These are phyloP conservation scores for Panthera uncia DNA, from an alignment of 2,113 vertebrate species.

Conservation along the genomic window DNA sequence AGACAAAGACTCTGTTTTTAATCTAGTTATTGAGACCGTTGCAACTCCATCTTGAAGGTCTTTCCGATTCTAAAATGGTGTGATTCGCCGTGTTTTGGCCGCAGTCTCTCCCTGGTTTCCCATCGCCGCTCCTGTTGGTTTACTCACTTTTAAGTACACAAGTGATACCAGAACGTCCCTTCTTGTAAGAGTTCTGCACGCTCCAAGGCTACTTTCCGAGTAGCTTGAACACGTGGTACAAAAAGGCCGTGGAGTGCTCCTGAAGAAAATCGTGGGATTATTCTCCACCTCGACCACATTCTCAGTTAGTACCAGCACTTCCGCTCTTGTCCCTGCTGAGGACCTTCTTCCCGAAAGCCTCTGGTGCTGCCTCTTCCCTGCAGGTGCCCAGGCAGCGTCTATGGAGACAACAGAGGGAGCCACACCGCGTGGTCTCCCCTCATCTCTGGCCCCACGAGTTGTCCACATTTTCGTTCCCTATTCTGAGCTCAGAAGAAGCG, in stretches of 20 bases:
- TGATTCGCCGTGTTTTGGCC: neutral
- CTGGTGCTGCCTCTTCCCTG: neutral
- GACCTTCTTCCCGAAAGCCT: neutral
- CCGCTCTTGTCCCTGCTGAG: neutral
- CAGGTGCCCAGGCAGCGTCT: neutral
- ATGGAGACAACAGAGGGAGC: neutral
- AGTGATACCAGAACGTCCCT: neutral
- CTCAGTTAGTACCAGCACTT: neutral
- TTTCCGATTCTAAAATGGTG: neutral
- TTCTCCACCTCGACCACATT: accelerated
- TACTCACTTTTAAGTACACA: neutral
- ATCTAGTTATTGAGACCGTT: neutral
- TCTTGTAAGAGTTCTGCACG: neutral
- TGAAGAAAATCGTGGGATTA: accelerated
- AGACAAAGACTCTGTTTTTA: neutral
- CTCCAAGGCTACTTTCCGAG: neutral
- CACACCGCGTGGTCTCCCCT: accelerated
- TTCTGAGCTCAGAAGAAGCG: neutral
- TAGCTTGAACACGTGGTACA: accelerated
- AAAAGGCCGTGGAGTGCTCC: neutral
- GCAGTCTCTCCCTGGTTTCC: neutral
- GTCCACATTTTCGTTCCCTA: neutral
- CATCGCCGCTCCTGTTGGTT: neutral
- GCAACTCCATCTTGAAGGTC: neutral
- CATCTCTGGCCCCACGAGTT: neutral